These are phyloP conservation scores for Chrosomus eos DNA, from an alignment of 2,797 vertebrate genomes.

Conservation along the genomic window DNA sequence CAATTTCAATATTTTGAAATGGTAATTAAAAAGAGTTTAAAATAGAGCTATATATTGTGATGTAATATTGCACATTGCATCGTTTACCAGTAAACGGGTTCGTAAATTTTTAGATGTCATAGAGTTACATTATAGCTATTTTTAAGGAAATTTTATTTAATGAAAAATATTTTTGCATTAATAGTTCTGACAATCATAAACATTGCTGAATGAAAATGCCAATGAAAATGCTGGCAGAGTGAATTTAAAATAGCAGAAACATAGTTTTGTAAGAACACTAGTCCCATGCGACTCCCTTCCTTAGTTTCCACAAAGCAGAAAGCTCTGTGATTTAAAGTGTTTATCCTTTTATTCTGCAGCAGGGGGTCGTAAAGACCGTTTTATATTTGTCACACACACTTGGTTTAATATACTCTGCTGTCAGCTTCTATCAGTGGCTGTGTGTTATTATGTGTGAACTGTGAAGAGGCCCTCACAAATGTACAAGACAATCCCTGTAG, in stretches of 20 bases:
- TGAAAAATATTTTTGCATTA: not conserved
- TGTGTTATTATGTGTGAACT: slow-evolving; percentile 21
- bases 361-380: slow-evolving; percentile 13
- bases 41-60: not conserved
- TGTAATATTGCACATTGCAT: not conserved
- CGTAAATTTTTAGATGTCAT: not conserved
- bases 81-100: not conserved
- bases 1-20: not conserved
- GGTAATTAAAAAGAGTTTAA: not conserved
- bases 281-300: not conserved
- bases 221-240: not conserved
- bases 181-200: not conserved
- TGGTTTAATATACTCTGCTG: slow-evolving; percentile 38
- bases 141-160: not conserved
- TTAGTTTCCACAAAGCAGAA: not conserved
- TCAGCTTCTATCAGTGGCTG: slow-evolving; percentile 16
- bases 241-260: not conserved
- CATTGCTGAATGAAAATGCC: not conserved
- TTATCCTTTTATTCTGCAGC: slow-evolving; percentile 22
- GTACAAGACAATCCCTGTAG: slow-evolving; percentile 17
- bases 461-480: slow-evolving; percentile 19
- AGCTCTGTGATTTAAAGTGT: slow-evolving; percentile 34
- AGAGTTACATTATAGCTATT: not conserved
- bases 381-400: slow-evolving; percentile 30
- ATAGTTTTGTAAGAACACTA: not conserved